Conservation (phyloP, 2,888 invertebrate species). For the Aphidoletes aphidimyza region DNA sequence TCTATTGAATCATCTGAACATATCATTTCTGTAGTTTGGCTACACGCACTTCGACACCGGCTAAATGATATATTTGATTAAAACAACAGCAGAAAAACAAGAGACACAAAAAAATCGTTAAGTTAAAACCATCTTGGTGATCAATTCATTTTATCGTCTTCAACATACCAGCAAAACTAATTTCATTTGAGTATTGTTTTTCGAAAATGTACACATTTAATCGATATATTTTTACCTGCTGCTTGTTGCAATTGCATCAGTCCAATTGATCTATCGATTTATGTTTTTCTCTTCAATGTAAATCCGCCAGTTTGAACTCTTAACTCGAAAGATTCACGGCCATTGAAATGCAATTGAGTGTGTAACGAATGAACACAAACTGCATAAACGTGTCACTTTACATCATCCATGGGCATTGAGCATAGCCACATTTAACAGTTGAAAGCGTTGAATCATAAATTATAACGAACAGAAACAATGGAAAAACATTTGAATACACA, state of each 20-base stretch:
- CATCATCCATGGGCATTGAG: not conserved
- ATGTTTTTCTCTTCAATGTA: not conserved
- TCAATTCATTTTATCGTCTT: not conserved
- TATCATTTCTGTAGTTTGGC: not conserved
- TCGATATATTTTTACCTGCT: conserved; percentile 36
- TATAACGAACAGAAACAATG: not conserved
- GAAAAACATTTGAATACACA: no score
- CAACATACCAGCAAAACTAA: no score
- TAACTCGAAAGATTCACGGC: not conserved
- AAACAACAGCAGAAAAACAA: not conserved
- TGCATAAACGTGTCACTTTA: conserved; percentile 37
- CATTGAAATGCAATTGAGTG: not conserved
- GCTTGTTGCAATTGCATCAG: conserved; percentile 27
- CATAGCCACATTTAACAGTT: conserved; percentile 2
- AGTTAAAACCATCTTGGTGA: not conserved
- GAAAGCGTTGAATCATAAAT: conserved; percentile 12
- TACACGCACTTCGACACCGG: conserved; percentile 32
- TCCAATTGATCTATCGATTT: conserved; percentile 16
- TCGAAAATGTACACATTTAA: not conserved
- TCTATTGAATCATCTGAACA: not conserved
- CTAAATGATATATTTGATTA: conserved; percentile 19
- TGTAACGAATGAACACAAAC: conserved; percentile 11
- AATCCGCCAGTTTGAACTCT: not conserved
- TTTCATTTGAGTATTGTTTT: conserved; percentile 1
- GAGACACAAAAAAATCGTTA: no score